phyloP scores from a whole-genome alignment of 2,113 vertebrate genomes.

The Ptilorrhoa leucosticta region DNA sequence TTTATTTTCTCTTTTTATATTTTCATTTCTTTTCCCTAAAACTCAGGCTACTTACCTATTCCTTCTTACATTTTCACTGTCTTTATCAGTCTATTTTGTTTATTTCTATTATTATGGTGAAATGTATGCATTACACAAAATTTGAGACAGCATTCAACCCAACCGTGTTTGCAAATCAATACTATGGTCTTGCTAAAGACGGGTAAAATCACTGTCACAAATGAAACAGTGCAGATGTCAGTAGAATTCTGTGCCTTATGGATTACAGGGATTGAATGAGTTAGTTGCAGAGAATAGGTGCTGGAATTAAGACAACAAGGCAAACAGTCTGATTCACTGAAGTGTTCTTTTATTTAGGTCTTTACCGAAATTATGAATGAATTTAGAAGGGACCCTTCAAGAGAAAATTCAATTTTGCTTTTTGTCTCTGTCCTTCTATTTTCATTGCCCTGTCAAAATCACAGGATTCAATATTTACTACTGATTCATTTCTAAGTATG shows the following conservation, averaged over 20 bases:
- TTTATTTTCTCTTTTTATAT: background rate
- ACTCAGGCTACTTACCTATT: background rate
- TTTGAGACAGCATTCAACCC: background rate
- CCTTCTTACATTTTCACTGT: background rate
- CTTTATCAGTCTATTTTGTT: background rate
- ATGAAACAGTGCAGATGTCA: background rate
- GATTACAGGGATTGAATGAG: background rate
- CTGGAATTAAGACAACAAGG: background rate
- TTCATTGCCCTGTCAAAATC: background rate
- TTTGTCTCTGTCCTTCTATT: background rate
- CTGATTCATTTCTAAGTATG: background rate
- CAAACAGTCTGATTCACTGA: background rate
- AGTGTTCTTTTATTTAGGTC: background rate
- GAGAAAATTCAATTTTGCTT: background rate
- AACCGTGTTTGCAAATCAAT: background rate
- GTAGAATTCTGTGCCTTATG: background rate
- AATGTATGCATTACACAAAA: background rate
- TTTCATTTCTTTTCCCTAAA: background rate
- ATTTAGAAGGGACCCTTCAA: background rate
- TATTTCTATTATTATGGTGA: background rate
- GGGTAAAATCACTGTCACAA: background rate
- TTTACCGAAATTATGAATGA: background rate
- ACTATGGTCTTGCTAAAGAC: background rate
- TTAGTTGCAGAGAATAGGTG: background rate
- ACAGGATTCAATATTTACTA: background rate